A percentile compares a stretch with the other conserved stretches of the same genome.
Evolutionary conservation across 2,113 vertebrate species (phyloP).

Genomic region (Prinia subflava): DNA sequence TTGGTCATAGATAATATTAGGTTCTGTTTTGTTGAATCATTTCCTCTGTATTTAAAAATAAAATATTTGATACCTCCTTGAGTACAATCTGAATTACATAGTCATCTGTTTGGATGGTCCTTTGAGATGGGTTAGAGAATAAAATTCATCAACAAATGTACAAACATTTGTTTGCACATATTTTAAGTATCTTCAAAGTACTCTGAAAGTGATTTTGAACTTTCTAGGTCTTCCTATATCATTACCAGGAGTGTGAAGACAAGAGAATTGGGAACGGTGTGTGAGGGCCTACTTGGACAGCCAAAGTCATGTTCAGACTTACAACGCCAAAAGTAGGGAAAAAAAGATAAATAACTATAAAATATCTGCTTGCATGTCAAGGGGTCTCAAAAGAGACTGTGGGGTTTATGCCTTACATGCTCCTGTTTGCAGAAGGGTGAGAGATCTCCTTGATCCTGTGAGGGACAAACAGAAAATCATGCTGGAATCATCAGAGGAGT

Average conservation of each 20-base stretch:
- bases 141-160: background rate
- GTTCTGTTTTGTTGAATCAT: background rate
- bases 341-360: background rate
- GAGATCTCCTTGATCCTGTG: background rate
- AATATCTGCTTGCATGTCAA: background rate
- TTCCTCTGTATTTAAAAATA: background rate
- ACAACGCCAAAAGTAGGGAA: background rate
- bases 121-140: background rate
- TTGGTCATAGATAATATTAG: background rate
- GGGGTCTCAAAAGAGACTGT: background rate
- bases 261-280: background rate
- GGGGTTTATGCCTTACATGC: background rate
- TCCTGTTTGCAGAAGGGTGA: constrained; percentile 8
- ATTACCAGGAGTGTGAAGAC: background rate
- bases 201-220: background rate
- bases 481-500: constrained; percentile 8
- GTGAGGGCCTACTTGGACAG: background rate
- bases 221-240: background rate
- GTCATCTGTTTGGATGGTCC: background rate
- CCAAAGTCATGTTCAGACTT: background rate
- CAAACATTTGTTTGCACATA: background rate
- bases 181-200: background rate
- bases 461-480: constrained; percentile 41
- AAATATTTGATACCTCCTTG: background rate
- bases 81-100: background rate